These are phyloP conservation scores for Drosophila aff. DNA, from an alignment of 1,140 invertebrate species.

Conservation along the genomic window DNA sequence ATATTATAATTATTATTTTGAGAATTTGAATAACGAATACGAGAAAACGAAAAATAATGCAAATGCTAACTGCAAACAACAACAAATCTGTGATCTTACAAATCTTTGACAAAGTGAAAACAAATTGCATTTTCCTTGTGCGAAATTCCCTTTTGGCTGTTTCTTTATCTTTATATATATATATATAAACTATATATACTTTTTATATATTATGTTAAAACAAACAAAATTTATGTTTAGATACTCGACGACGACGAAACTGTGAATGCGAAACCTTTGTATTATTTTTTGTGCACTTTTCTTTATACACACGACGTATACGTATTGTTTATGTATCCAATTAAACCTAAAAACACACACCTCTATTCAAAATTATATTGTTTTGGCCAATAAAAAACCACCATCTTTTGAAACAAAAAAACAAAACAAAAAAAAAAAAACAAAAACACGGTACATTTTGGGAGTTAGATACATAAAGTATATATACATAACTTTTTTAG, in stretches of 20 bases:
- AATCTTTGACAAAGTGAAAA: constrained; percentile 68
- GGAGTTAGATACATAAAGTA: constrained; percentile 20
- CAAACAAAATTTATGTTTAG: constrained; percentile 81
- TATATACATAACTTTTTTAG: constrained; percentile 3
- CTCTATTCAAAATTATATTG: constrained; percentile 72
- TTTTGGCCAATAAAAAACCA: constrained; percentile 45
- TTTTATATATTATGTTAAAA: constrained; percentile 40
- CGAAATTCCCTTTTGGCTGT: constrained; percentile 84
- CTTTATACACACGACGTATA: constrained; percentile 37
- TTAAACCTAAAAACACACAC: constrained; percentile 22
- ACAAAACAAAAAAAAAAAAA: too few species aligned
- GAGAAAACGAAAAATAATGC: constrained; percentile 74
- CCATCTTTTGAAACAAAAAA: constrained; percentile 45
- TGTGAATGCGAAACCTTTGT: constrained; percentile 79
- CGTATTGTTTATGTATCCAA: constrained; percentile 60
- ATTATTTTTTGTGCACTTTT: constrained; percentile 76
- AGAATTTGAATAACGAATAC: constrained; percentile 27
- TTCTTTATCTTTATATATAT: constrained; percentile 43
- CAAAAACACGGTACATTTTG: background rate
- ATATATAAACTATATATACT: constrained; percentile 35
- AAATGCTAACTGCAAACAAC: constrained; percentile 68
- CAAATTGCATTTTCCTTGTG: constrained; percentile 66
- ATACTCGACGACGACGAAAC: constrained; percentile 39
- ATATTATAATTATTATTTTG: constrained; percentile 28
- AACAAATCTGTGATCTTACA: constrained; percentile 83